Evolutionary conservation across 2,113 vertebrate genomes (phyloP), one percentile per base, ranked within the genome.

Genomic region (Scolopax mira): DNA sequence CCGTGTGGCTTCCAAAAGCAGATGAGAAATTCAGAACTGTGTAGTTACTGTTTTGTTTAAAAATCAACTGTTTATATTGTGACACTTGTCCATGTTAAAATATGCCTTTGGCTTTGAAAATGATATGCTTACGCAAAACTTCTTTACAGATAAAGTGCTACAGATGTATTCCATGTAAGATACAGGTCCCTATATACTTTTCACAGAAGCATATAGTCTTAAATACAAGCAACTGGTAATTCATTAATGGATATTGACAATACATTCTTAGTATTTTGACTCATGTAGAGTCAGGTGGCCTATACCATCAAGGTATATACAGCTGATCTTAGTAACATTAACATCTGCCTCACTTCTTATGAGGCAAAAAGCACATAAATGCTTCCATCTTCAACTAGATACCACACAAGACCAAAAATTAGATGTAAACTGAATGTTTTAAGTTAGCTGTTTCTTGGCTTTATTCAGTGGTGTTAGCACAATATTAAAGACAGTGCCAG

Each of bases 361-460:
- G 97, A 97, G 94, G 89, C 79, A 84, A 88, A 95, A 96, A 95
- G 79, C 92, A 96, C 90, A 90, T 74, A 79, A 71, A 86, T 41
- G 79, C 65, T 82, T 85, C 71, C 79, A 73, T 85, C 88, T 77
- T 71, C 35, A 79, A 73, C 70, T 88, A 66, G 70, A 25, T 84
- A n/a, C 70, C 67, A 85, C 65, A 66, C 80, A 91, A 96, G 95
- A 95, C 94, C 93, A 90, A 83, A 64, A 86, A 94, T 8, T 72
- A 58, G 46, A 5, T 75, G 75, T 71, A 58, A 80, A 65, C 10
- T 28, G 46, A 22, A 7, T 74, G 18, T 77, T 58, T 71, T 80
- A 48, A 62, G 46, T 89, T 72, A 62, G 79, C 72, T 2, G 1
- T 49, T 79, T 44, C 44, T 39, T 79, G 89, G 80, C 67, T 82